Conservation (phyloP, 2,113 vertebrate genomes). For the Platysteira castanea region DNA sequence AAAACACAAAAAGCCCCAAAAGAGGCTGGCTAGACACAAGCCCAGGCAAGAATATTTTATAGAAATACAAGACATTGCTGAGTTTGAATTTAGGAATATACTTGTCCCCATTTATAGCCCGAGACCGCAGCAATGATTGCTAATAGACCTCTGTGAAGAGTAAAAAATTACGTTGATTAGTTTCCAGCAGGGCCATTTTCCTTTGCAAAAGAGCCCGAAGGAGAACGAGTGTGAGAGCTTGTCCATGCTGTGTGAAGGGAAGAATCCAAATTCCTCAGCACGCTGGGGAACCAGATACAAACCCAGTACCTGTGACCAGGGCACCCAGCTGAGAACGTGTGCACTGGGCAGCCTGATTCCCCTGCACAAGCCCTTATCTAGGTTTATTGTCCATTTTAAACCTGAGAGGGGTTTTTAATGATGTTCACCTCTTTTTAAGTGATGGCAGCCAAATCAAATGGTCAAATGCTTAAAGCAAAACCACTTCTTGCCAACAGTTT, state of each 20-base stretch:
- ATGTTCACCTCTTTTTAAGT: neutral
- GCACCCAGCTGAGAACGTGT: neutral
- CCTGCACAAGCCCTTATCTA: neutral
- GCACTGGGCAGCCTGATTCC: neutral
- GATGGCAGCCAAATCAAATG: neutral
- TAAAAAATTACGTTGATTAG: conserved; percentile 67
- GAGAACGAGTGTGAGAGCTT: conserved; percentile 23
- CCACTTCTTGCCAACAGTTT: neutral
- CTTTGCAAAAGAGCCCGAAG: conserved; percentile 49
- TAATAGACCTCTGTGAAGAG: conserved; percentile 56
- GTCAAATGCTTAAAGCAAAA: neutral
- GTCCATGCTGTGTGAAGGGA: conserved; percentile 47
- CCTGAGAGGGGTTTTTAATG: neutral
- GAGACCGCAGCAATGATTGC: conserved; percentile 42
- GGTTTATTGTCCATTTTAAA: neutral
- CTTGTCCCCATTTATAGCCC: neutral
- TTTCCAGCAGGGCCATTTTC: conserved; percentile 66
- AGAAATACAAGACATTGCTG: conserved; percentile 1
- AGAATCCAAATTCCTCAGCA: conserved; percentile 56
- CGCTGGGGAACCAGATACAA: neutral
- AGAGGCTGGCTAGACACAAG: neutral
- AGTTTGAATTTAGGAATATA: neutral
- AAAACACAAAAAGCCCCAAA: neutral
- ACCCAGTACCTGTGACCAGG: conserved; percentile 40
- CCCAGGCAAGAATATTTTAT: neutral